Percentiles rank a stretch among this genome's conserved stretches.
Evolutionary conservation across 1,140 invertebrate genomes (phyloP).

Genomic region (Protaetia brevitarsis): DNA sequence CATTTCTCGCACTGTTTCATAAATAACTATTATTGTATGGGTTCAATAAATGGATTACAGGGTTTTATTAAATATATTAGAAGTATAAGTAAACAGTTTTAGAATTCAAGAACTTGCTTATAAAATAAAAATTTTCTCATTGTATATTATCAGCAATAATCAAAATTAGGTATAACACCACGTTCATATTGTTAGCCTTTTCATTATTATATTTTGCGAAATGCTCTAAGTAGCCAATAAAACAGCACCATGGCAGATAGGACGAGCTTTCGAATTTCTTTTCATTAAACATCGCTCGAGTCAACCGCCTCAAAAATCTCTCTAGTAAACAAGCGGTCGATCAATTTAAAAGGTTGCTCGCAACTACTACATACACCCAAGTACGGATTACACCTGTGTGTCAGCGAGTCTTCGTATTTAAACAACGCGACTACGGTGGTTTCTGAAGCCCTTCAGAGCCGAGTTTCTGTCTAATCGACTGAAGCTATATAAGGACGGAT

Average conservation of each 20-base stretch:
- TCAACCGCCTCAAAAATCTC: constrained; percentile 3
- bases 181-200: background rate
- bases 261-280: background rate
- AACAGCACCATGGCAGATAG: too few species aligned
- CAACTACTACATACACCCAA: background rate
- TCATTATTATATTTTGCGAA: background rate
- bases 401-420: constrained; percentile 25
- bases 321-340: constrained; percentile 5
- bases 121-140: too few species aligned
- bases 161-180: too few species aligned
- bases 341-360: constrained; percentile 4
- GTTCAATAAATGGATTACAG: too few species aligned
- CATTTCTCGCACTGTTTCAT: too few species aligned
- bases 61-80: too few species aligned
- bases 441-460: constrained; percentile 35
- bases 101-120: too few species aligned
- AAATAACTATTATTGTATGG: too few species aligned
- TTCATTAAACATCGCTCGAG: background rate
- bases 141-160: too few species aligned
- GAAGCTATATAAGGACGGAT: constrained; percentile 34
- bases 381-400: constrained; percentile 22
- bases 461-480: constrained; percentile 35
- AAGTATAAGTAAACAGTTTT: too few species aligned
- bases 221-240: too few species aligned
- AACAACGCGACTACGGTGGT: constrained; percentile 31